These are phyloP conservation scores for Ranitomeya imitator DNA, from an alignment of 2,113 vertebrate species.

Conservation along the genomic window DNA sequence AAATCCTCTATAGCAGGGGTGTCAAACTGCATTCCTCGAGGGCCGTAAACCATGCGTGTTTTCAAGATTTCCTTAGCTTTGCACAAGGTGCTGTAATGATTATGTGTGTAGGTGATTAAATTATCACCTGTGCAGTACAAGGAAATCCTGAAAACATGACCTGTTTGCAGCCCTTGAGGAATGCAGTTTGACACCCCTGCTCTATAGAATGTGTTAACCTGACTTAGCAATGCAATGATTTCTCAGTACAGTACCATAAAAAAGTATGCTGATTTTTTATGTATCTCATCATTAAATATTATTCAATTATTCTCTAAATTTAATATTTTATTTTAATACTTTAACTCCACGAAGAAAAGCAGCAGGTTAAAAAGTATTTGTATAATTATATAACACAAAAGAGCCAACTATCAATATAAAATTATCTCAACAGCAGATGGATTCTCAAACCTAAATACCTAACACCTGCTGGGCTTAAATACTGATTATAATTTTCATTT, in stretches of 20 bases:
- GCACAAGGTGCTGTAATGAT: too few species aligned
- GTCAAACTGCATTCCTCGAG: too few species aligned
- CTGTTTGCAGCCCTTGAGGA: too few species aligned
- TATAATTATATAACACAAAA: neutral
- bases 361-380: slow-evolving; percentile 5
- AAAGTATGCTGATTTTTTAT: neutral
- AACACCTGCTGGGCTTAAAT: neutral
- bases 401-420: neutral
- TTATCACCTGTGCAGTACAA: too few species aligned
- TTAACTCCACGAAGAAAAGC: neutral
- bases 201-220: too few species aligned
- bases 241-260: neutral
- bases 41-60: too few species aligned
- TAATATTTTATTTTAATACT: neutral
- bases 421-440: slow-evolving; percentile 3
- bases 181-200: too few species aligned
- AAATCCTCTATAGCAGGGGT: too few species aligned
- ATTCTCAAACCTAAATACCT: neutral
- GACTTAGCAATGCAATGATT: too few species aligned
- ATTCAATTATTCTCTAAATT: neutral
- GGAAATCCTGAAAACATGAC: too few species aligned
- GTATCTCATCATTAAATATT: neutral
- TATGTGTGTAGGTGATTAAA: too few species aligned
- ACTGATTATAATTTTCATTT: neutral
- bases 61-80: too few species aligned